These are phyloP conservation scores for Oscheius sp. DNA, from an alignment of 2,888 invertebrate genomes.

Conservation along the genomic window DNA sequence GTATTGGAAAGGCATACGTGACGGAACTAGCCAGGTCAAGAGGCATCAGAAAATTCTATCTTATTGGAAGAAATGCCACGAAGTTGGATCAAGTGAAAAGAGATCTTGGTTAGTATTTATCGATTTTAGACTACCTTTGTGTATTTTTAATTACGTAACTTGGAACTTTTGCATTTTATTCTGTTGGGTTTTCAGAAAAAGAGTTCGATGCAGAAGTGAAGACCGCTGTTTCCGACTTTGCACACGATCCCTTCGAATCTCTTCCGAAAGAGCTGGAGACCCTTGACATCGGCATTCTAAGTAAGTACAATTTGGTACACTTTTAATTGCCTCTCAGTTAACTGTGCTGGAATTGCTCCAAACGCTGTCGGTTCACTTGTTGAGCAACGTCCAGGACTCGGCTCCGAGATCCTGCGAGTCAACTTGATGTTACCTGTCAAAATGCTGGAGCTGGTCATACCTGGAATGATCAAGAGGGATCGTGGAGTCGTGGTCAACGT, in stretches of 20 bases:
- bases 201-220: constrained; percentile 52
- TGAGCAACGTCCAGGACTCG: constrained; percentile 63
- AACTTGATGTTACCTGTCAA: constrained; percentile 67
- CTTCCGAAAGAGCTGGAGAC: constrained; percentile 61
- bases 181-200: constrained; percentile 41
- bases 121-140: background rate
- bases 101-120: constrained; percentile 54
- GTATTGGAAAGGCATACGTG: constrained; percentile 71
- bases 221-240: constrained; percentile 67
- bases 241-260: constrained; percentile 57
- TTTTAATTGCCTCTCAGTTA: constrained; percentile 54
- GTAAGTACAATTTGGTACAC: constrained; percentile 46
- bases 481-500: constrained; percentile 71
- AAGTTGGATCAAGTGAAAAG: constrained; percentile 60
- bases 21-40: constrained; percentile 65
- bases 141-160: too few relatives aligned
- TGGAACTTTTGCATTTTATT: too few relatives aligned
- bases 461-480: constrained; percentile 70
- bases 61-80: constrained; percentile 65
- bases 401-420: constrained; percentile 68
- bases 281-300: constrained; percentile 67
- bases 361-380: constrained; percentile 63
- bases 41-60: constrained; percentile 66
- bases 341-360: constrained; percentile 72
- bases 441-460: constrained; percentile 69